Base-by-base conservation (phyloP, 37 sponge, comb jelly and placozoan genomes). In the Spongilla lacustris region DNA sequence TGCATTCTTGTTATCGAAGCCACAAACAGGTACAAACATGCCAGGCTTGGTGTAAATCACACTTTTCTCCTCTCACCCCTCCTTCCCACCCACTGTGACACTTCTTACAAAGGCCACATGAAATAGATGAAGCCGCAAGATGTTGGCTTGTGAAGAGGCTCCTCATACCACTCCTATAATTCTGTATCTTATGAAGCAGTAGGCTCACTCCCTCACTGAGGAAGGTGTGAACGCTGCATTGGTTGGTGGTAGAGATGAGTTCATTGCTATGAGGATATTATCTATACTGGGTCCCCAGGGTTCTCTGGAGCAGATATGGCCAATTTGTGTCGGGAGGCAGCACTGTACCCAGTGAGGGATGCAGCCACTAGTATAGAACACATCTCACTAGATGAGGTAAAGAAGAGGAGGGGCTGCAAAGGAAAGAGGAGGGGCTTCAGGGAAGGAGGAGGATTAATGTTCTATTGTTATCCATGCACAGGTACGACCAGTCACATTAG, bases 271-370 rank as follows among this genome's bases (percentile, higher is more conserved):
- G n/a, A n/a, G n/a, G n/a, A n/a, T n/a, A n/a, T n/a, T n/a, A n/a
- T n/a, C n/a, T n/a, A n/a, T 75, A 14, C 68, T 37, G 23, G 73
- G 66, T 75, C 13, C 23, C 35, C 71, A 95, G 99, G 99, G 4
- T 99, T 95, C 86, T 99, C 99, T 41, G 99, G 99, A 11, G 94
- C 99, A 22, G 99, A 99, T 72, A 93, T 99, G 92, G 87, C 96
- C 26, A 90, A 89, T 76, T 74, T 99, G 81, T 99, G 99, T 85
- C 82, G 96, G 28, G 99, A 99, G 32, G 99, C 99, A 30, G 94
- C 99, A 4, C 85, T 95, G 50, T 95, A 96, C 17, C 99, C 99
- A 48, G 89, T 97, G 17, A 86, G 93, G 69, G 95, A 91, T 35
- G 91, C 87, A 0, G 89, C 82, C 50, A 77, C 25, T 10, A 86